phyloP scores from a whole-genome alignment of 2,888 invertebrate genomes.

The Tolmerus cingulatus region DNA sequence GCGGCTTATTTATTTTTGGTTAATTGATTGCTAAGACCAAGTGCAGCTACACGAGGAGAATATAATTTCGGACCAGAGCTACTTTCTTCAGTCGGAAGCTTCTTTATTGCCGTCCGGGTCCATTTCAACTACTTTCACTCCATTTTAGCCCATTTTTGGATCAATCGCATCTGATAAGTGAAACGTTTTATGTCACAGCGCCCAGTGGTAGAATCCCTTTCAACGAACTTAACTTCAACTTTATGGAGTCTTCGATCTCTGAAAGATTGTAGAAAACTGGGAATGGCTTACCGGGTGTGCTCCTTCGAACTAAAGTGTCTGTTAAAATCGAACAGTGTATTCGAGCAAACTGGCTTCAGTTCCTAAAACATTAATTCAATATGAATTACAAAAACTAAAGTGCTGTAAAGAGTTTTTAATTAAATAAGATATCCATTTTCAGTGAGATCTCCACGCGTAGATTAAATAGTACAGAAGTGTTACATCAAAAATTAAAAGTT shows the following conservation, averaged over 20 bases:
- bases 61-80: neutral
- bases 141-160: conserved; percentile 5
- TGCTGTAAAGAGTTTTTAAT: too few species aligned
- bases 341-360: neutral
- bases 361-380: neutral
- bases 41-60: conserved; percentile 16
- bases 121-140: conserved; percentile 22
- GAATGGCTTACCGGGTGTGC: neutral
- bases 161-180: neutral
- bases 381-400: too few species aligned
- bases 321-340: neutral
- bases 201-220: neutral
- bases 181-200: neutral
- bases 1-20: conserved; percentile 25
- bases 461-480: too few species aligned
- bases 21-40: conserved; percentile 37
- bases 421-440: too few species aligned
- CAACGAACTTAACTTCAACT: neutral
- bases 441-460: too few species aligned
- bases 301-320: neutral
- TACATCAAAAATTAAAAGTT: too few species aligned
- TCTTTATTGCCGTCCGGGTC: neutral
- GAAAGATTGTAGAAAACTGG: neutral
- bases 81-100: neutral
- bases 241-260: neutral